Evolutionary conservation across 2,113 vertebrate genomes (phyloP).

Genomic region (Oreotrochilus melanogaster): DNA sequence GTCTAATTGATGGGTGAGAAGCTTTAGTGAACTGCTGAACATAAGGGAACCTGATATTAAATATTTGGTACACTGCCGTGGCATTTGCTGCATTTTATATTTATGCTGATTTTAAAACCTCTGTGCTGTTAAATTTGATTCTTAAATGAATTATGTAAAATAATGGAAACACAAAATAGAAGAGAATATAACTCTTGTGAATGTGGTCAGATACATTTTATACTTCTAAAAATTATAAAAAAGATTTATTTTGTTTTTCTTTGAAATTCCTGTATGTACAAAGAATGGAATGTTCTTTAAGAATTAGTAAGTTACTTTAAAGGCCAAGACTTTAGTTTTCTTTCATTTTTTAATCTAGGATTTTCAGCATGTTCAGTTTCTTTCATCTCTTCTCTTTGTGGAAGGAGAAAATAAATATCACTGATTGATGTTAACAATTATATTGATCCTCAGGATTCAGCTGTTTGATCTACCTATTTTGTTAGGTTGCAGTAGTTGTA

Average conservation of each 20-base stretch:
- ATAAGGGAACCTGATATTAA: slow-evolving; percentile 79
- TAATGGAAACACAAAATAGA: slow-evolving; percentile 45
- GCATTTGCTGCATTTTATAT: slow-evolving; percentile 77
- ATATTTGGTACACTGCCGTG: slow-evolving; percentile 72
- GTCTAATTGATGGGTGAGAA: slow-evolving; percentile 57
- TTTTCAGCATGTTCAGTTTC: neutral
- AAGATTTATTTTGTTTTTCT: slow-evolving; percentile 38
- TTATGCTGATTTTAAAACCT: slow-evolving; percentile 67
- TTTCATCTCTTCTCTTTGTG: neutral
- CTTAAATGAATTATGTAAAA: slow-evolving; percentile 4
- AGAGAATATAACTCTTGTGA: slow-evolving; percentile 18
- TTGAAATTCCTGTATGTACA: neutral
- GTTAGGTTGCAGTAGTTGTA: neutral
- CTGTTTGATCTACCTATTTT: neutral
- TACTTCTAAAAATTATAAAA: slow-evolving; percentile 35
- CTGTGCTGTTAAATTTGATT: slow-evolving; percentile 65
- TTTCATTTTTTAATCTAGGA: neutral
- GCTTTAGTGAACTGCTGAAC: slow-evolving; percentile 62
- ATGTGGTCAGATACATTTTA: slow-evolving; percentile 3
- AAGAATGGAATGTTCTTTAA: slow-evolving; percentile 12
- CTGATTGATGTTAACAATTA: neutral
- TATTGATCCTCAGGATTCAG: neutral
- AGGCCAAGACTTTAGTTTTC: neutral
- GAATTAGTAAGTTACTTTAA: slow-evolving; percentile 16
- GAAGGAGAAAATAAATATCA: slow-evolving; percentile 13